A percentile compares a stretch with the other conserved stretches of the same genome.
Conservation (phyloP, 2,797 vertebrate species). For the Hoplostethus mediterraneus region DNA sequence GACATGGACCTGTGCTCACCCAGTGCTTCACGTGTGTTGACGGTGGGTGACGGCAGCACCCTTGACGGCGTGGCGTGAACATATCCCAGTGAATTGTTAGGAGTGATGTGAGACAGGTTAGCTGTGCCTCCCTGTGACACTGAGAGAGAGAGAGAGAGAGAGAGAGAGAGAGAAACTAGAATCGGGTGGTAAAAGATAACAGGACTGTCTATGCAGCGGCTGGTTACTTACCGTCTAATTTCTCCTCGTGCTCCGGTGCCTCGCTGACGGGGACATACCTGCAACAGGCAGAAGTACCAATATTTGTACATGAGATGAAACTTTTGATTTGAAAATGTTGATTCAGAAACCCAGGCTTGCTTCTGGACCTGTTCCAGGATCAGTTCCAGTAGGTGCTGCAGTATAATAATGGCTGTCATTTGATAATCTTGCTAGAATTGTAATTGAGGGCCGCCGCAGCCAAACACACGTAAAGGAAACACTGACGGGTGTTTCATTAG, state of each 20-base stretch:
- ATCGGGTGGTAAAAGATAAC: too few relatives aligned
- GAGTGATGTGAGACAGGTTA: slow-evolving; percentile 89
- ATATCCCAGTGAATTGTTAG: slow-evolving; percentile 88
- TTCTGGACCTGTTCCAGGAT: too few relatives aligned
- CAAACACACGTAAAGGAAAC: too few relatives aligned
- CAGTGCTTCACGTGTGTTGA: slow-evolving; percentile 94
- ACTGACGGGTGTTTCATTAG: too few relatives aligned
- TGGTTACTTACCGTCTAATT: slow-evolving; percentile 61
- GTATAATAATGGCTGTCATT: too few relatives aligned
- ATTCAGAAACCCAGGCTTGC: too few relatives aligned
- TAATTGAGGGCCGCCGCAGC: too few relatives aligned
- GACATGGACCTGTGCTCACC: slow-evolving; percentile 79
- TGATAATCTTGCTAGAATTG: too few relatives aligned
- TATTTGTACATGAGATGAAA: too few relatives aligned
- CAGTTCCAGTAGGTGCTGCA: too few relatives aligned
- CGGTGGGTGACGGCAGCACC: slow-evolving; percentile 92
- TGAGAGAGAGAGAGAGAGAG: slow-evolving; percentile 50
- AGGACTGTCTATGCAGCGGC: neutral
- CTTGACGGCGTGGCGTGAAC: slow-evolving; percentile 88
- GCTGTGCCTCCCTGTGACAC: slow-evolving; percentile 78
- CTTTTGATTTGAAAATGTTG: too few relatives aligned
- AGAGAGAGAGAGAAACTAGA: slow-evolving; percentile 9
- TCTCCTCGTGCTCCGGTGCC: slow-evolving; percentile 40
- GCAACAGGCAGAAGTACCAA: neutral
- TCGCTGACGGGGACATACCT: slow-evolving; percentile 34